Evolutionary conservation across 2,888 invertebrate genomes (phyloP).

Genomic region (Ethmia dodecea): DNA sequence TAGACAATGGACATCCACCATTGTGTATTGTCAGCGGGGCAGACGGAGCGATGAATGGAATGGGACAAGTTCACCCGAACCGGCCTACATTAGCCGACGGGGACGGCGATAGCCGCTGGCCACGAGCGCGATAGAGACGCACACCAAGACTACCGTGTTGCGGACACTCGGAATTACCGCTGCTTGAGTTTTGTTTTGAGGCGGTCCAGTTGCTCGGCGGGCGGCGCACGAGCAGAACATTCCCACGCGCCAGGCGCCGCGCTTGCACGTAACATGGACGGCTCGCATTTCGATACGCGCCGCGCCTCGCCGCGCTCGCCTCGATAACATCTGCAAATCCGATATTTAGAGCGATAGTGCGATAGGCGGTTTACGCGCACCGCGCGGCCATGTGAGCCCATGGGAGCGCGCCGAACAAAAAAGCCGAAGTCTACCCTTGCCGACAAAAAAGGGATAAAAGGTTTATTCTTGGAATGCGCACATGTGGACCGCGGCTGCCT

Average conservation of each 20-base stretch:
- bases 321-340: slow-evolving; percentile 68
- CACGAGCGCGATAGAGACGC: slow-evolving; percentile 28
- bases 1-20: slow-evolving; percentile 57
- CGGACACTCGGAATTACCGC: slow-evolving; percentile 63
- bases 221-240: slow-evolving; percentile 53
- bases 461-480: slow-evolving; percentile 72
- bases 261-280: slow-evolving; percentile 45
- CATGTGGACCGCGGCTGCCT: slow-evolving; percentile 63
- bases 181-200: slow-evolving; percentile 65
- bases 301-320: slow-evolving; percentile 46
- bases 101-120: slow-evolving; percentile 30
- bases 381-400: slow-evolving; percentile 61
- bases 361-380: slow-evolving; percentile 52
- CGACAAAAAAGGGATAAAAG: slow-evolving; percentile 68
- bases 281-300: slow-evolving; percentile 56
- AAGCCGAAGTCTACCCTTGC: slow-evolving; percentile 66
- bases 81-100: slow-evolving; percentile 43
- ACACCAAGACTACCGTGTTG: not conserved
- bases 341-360: slow-evolving; percentile 64
- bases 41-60: slow-evolving; percentile 52
- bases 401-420: slow-evolving; percentile 58
- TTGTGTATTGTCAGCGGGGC: slow-evolving; percentile 58
- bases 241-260: slow-evolving; percentile 14
- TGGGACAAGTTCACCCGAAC: slow-evolving; percentile 61
- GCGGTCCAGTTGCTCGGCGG: slow-evolving; percentile 52